Percentiles rank a stretch among this genome's conserved stretches.
Evolutionary conservation across 1,140 invertebrate species (phyloP).

Genomic region (Batillaria attramentaria): DNA sequence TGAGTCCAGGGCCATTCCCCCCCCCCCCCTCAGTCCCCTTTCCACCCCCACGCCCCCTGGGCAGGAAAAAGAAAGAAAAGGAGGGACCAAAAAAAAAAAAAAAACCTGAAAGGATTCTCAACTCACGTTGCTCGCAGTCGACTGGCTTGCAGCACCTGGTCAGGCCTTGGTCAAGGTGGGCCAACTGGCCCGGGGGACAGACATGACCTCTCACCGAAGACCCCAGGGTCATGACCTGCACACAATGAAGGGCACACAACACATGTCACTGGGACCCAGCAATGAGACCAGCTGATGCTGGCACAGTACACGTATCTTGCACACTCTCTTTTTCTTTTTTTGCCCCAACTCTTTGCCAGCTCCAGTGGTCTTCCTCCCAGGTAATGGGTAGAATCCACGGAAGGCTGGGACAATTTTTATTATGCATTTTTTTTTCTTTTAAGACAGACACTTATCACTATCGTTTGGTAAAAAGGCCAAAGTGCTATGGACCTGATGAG

Average conservation of each 20-base stretch:
- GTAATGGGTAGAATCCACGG: neutral
- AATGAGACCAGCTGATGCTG: neutral
- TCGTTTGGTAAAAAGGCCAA: too few species aligned
- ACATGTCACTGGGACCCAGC: neutral
- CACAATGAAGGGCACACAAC: neutral
- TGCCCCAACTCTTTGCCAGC: neutral
- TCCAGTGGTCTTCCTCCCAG: neutral
- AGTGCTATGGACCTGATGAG: too few species aligned
- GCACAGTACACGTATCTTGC: neutral
- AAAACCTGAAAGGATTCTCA: too few species aligned
- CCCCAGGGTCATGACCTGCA: neutral
- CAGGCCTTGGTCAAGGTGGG: neutral
- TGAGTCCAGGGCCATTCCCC: neutral
- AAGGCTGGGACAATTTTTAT: neutral
- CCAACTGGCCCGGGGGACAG: slow-evolving; percentile 14
- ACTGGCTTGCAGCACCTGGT: slow-evolving; percentile 15
- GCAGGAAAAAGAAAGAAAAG: too few species aligned
- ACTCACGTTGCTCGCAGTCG: slow-evolving; percentile 22
- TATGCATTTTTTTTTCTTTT: too few species aligned
- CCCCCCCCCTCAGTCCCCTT: neutral
- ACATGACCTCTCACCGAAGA: neutral
- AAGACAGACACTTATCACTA: too few species aligned
- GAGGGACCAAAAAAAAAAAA: neutral
- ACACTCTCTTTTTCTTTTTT: neutral
- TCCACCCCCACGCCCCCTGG: too few species aligned